Base-by-base conservation (phyloP, 2,113 vertebrate species). In the Turnix velox region DNA sequence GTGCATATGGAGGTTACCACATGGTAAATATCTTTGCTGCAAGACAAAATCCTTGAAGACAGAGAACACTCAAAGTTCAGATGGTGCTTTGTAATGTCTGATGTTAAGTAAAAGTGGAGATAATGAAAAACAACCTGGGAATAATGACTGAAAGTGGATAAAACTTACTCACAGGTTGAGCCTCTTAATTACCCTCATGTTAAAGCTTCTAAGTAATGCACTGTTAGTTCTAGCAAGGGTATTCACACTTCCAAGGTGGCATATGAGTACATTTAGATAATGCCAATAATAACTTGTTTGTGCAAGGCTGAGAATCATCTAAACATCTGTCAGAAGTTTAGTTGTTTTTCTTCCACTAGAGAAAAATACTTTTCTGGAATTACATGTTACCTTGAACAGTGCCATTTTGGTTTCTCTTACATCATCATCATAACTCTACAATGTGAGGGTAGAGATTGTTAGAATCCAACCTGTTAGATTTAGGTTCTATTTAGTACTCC, bases 1-100 rank as follows among this genome's bases (percentile, higher is more conserved):
- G 69, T 92, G 59, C 0, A 4, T 85, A 61, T 87, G 72, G 55
- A 93, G 51, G 90, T 90, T 96, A 92, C 88, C 93, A 96, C 91
- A 97, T 95, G 87, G 93, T 72, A 96, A 96, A 85, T 87, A 88
- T 57, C 79, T 96, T 95, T 93, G 52, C 58, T 87, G 46, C 72
- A 81, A 75, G 61, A 84, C 85, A 85, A 88, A 96, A 87, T 75
- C 81, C 49, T 88, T 86, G 86, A 69, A 75, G 59, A 90, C 48
- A 35, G 28, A 13, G 76, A 71, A 81, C 30, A 37, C 14, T 68
- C 66, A 74, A 81, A 88, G 66, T 79, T 97, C 81, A 92, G 43
- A 57, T 73, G 49, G 72, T 71, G 84, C 52, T 74, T 89, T 76
- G 90, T 87, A 45, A 57, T 40, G n/a, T 58, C 46, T 92, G 42